Evolutionary conservation across 2,797 vertebrate genomes (phyloP), one percentile per base, ranked within the genome.

Genomic region (Danionella dracula): DNA sequence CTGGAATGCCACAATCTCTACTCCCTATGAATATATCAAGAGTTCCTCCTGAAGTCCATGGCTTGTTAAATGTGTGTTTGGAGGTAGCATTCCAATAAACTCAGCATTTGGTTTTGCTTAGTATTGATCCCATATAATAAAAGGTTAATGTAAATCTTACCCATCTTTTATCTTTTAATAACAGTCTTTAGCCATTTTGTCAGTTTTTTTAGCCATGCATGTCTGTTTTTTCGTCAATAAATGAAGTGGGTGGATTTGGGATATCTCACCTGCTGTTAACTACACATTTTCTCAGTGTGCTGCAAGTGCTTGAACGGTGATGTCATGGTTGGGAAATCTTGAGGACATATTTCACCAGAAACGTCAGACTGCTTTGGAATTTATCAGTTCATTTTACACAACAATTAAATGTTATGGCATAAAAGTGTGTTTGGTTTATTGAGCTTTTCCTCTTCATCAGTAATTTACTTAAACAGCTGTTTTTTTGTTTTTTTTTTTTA

Each of bases 401-500:
- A 37, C 10, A 27, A 32, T 48, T n/a, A 20, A 15, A 44, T 42
- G n/a, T 5, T 54, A 16, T 32, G 11, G 10, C 7, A 11, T 17
- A 32, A 48, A 27, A 17, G 10, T 48, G 8, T 46, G n/a, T 20
- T 44, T 6, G 4, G 4, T 10, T 44, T 8, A 41, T 20, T 34
- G 8, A 13, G 23, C 17, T 12, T 8, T 27, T 29, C 11, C 8
- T 9, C 32, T 27, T 57, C 19, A n/a, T n/a, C n/a, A 35, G 4
- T 16, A 13, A 10, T 8, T 35, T 48, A 35, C 42, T 34, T 53
- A 68, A 5, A 19, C 12, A 35, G 32, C 56, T 67, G 3, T 16
- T 21, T 68, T 67, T 20, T 45, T 11, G 35, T 59, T 37, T 38
- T 20, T 45, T 11, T 38, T 59, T 37, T 38, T 55, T 77, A 90